These are phyloP conservation scores for Drosophila austrosaltans DNA, from an alignment of 2,888 invertebrate genomes.

Conservation along the genomic window DNA sequence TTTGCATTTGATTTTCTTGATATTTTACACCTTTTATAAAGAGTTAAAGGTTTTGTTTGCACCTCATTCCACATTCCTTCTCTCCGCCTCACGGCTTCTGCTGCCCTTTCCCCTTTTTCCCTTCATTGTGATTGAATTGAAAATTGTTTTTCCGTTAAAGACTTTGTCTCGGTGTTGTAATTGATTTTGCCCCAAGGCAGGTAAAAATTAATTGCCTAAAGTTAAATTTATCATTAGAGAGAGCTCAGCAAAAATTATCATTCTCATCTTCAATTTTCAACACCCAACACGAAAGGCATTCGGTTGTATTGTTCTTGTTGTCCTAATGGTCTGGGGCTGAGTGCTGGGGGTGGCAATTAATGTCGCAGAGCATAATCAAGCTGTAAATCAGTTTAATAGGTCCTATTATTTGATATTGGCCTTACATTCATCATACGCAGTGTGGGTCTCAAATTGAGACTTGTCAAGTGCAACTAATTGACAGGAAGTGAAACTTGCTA, in stretches of 20 bases:
- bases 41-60: conserved; percentile 67
- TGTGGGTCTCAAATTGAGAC: conserved; percentile 41
- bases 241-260: conserved; percentile 2
- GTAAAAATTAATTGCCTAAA: conserved; percentile 47
- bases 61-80: conserved; percentile 21
- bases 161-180: conserved; percentile 26
- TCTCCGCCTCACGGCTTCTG: neutral
- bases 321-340: too few relatives aligned
- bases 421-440: conserved; percentile 62
- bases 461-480: conserved; percentile 22
- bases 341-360: conserved; percentile 38
- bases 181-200: conserved; percentile 14
- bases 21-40: conserved; percentile 74
- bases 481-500: neutral
- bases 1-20: conserved; percentile 73
- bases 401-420: conserved; percentile 7
- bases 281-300: too few relatives aligned
- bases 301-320: neutral
- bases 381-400: conserved; percentile 53
- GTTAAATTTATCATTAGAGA: conserved; percentile 51
- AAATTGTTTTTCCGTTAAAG: conserved; percentile 21
- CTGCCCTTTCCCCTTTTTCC: neutral
- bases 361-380: conserved; percentile 16
- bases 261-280: conserved; percentile 15
- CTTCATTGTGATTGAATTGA: conserved; percentile 60